Percentiles rank a stretch among this genome's conserved stretches.
Evolutionary conservation across 2,888 invertebrate genomes (phyloP).

Genomic region (Cantharis rufa): DNA sequence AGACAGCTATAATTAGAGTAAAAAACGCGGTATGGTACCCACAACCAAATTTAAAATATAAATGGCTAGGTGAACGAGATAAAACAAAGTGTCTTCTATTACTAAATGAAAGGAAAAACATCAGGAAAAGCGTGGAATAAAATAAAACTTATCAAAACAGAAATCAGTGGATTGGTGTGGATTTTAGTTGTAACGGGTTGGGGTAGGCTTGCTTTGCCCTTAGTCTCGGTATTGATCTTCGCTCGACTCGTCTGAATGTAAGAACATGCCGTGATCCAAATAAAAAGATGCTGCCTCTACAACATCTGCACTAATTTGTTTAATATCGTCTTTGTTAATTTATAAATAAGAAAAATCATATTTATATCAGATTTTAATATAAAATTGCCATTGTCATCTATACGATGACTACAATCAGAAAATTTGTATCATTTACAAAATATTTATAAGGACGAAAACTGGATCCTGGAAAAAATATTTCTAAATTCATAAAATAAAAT

Average conservation of each 20-base stretch:
- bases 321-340: not conserved
- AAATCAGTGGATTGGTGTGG: slow-evolving; percentile 22
- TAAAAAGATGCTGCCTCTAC: slow-evolving; percentile 24
- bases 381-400: not conserved
- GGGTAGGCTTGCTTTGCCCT: slow-evolving; percentile 33
- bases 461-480: not conserved
- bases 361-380: not conserved
- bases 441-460: not conserved
- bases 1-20: slow-evolving; percentile 10
- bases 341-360: not conserved
- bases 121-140: not conserved
- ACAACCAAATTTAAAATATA: not conserved
- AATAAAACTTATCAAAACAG: slow-evolving; percentile 8
- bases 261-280: slow-evolving; percentile 23
- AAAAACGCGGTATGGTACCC: not conserved
- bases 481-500: not conserved
- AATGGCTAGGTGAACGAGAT: not conserved
- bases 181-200: slow-evolving; percentile 33
- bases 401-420: not conserved
- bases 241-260: slow-evolving; percentile 32
- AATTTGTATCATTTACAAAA: not conserved
- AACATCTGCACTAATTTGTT: slow-evolving; percentile 11
- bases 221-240: slow-evolving; percentile 38
- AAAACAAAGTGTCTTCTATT: not conserved
- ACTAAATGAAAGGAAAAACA: not conserved